These are phyloP conservation scores for Paramormyrops hopkinsi DNA, from an alignment of 2,797 vertebrate genomes.

Conservation along the genomic window DNA sequence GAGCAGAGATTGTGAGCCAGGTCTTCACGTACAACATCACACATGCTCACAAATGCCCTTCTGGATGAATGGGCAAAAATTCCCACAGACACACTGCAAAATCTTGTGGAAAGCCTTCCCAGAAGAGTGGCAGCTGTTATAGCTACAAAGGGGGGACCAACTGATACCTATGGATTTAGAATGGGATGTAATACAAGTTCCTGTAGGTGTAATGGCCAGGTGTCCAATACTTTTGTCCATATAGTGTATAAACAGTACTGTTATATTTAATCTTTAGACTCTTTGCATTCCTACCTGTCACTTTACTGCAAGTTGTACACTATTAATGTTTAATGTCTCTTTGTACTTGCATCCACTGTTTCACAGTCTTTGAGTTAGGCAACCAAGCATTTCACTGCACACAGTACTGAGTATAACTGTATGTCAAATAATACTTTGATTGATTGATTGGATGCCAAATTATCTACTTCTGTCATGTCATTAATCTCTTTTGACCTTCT, in stretches of 20 bases:
- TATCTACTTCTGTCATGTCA: not conserved
- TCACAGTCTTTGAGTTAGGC: not conserved
- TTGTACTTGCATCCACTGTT: not conserved
- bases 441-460: not conserved
- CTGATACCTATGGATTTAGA: not conserved
- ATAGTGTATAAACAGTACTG: not conserved
- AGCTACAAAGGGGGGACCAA: not conserved
- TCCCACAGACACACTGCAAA: not conserved
- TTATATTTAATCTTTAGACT: not conserved
- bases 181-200: not conserved
- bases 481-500: conserved; percentile 1
- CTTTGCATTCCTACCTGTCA: not conserved
- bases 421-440: not conserved
- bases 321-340: not conserved
- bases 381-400: not conserved
- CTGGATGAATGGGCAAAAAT: not conserved
- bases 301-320: not conserved
- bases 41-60: not conserved
- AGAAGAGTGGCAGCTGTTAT: not conserved
- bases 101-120: not conserved
- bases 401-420: not conserved
- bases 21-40: not conserved
- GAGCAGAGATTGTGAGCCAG: not conserved
- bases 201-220: not conserved
- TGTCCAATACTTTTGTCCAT: not conserved